phyloP scores from a whole-genome alignment of 1,140 invertebrate genomes.

The Drosophila mayri region DNA sequence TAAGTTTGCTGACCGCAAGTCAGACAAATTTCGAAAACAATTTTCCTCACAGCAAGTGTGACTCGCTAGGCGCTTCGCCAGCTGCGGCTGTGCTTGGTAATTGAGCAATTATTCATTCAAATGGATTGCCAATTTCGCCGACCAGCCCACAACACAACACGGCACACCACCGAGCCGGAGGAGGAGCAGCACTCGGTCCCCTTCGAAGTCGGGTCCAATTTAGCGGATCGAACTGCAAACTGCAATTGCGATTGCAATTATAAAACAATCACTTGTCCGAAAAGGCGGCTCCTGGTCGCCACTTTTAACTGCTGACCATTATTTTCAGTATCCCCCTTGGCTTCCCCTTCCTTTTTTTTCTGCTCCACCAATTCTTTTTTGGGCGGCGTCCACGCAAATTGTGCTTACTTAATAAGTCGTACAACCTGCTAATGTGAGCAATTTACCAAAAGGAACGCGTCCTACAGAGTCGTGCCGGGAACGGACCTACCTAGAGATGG shows the following conservation, averaged over 20 bases:
- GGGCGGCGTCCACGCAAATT: constrained; percentile 84
- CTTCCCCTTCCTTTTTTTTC: background rate
- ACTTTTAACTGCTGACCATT: constrained; percentile 77
- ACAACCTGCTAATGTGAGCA: constrained; percentile 85
- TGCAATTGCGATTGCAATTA: constrained; percentile 85
- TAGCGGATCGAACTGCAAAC: constrained; percentile 71
- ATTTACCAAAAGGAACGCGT: constrained; percentile 83
- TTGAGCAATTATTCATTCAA: constrained; percentile 85
- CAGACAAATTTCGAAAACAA: constrained; percentile 69
- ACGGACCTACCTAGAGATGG: constrained; percentile 26
- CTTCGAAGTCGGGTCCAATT: constrained; percentile 62
- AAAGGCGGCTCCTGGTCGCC: constrained; percentile 77
- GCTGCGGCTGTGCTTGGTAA: constrained; percentile 64
- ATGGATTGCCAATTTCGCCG: constrained; percentile 81
- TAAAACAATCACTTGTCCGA: constrained; percentile 84
- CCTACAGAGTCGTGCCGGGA: constrained; percentile 26
- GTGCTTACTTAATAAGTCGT: constrained; percentile 85
- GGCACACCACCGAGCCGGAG: background rate
- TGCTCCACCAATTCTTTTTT: constrained; percentile 20
- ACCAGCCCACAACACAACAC: constrained; percentile 53
- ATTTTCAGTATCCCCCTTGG: constrained; percentile 62
- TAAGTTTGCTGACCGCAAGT: constrained; percentile 40
- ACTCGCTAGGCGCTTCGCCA: constrained; percentile 66
- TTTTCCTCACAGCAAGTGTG: constrained; percentile 72
- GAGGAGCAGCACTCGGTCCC: constrained; percentile 3